Percentiles rank a stretch among this genome's conserved stretches.
These are phyloP conservation scores for Cosmopolites sordidus DNA, from an alignment of 2,888 invertebrate species.

Conservation along the genomic window DNA sequence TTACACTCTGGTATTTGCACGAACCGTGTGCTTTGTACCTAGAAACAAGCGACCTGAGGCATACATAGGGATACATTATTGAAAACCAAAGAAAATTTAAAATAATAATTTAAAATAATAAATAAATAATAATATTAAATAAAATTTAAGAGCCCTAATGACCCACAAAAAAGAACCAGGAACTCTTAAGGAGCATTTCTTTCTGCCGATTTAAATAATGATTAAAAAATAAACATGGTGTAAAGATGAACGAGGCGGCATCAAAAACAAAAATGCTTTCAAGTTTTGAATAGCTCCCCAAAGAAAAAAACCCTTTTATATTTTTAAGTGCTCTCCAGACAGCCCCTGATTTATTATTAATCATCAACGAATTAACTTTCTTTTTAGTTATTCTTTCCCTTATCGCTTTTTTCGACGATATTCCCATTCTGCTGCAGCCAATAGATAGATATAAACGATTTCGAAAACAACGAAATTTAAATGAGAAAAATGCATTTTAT, in stretches of 20 bases:
- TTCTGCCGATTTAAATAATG: slow-evolving; percentile 3
- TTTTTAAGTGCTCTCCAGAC: slow-evolving; percentile 40
- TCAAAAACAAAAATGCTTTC: slow-evolving; percentile 40
- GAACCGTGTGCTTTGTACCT: too few relatives aligned
- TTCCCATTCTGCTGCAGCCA: background rate
- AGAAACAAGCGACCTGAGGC: too few relatives aligned
- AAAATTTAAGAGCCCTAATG: too few relatives aligned
- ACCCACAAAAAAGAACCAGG: too few relatives aligned
- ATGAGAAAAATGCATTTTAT: too few relatives aligned
- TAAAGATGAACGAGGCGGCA: slow-evolving; percentile 25
- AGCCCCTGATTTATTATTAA: slow-evolving; percentile 44
- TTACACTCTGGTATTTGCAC: too few relatives aligned
- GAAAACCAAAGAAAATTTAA: too few relatives aligned
- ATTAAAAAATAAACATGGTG: slow-evolving; percentile 33
- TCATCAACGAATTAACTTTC: slow-evolving; percentile 10
- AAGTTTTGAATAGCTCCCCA: slow-evolving; percentile 37
- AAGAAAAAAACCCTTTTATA: slow-evolving; percentile 38
- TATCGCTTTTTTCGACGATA: background rate
- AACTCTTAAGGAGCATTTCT: background rate
- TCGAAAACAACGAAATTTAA: too few relatives aligned
- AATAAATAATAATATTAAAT: too few relatives aligned
- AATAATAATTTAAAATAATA: too few relatives aligned
- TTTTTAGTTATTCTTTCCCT: slow-evolving; percentile 12
- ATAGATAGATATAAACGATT: too few relatives aligned
- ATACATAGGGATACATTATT: too few relatives aligned